phyloP scores from a whole-genome alignment of 1,140 invertebrate genomes.

The Hetaerina americana region DNA sequence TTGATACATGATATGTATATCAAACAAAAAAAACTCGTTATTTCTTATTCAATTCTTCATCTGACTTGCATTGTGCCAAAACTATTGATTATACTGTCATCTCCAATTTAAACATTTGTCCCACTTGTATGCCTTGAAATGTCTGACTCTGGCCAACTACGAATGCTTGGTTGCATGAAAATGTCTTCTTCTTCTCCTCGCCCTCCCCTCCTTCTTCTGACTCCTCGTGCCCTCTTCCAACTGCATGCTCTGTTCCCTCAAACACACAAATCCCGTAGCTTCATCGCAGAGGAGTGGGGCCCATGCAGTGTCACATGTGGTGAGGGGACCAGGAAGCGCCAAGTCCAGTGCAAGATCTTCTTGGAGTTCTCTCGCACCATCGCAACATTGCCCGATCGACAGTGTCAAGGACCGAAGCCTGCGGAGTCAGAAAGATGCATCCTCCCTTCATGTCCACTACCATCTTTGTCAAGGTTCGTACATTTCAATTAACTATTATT shows the following conservation, averaged over 20 bases:
- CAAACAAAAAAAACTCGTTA: no score
- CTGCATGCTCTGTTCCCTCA: neutral
- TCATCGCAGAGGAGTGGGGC: constrained; percentile 67
- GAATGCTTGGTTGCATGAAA: neutral
- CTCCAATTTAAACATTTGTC: no score
- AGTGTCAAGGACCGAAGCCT: constrained; percentile 75
- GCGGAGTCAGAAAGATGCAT: constrained; percentile 61
- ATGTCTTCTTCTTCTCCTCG: neutral
- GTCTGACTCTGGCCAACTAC: no score
- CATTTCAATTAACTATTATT: no score
- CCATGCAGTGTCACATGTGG: constrained; percentile 81
- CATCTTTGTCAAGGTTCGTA: no score
- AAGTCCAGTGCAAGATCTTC: constrained; percentile 85
- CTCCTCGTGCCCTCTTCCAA: neutral
- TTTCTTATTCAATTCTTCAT: no score
- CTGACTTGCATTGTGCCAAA: no score
- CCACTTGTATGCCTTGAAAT: no score
- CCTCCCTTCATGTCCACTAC: constrained; percentile 31
- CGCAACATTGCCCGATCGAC: constrained; percentile 70
- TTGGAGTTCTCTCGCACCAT: constrained; percentile 78
- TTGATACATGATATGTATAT: no score
- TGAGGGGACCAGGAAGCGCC: constrained; percentile 63
- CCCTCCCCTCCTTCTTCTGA: neutral
- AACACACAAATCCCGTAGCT: constrained; percentile 34
- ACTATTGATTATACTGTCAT: no score